phyloP scores from a whole-genome alignment of 2,113 vertebrate species.

The Cairina moschata region DNA sequence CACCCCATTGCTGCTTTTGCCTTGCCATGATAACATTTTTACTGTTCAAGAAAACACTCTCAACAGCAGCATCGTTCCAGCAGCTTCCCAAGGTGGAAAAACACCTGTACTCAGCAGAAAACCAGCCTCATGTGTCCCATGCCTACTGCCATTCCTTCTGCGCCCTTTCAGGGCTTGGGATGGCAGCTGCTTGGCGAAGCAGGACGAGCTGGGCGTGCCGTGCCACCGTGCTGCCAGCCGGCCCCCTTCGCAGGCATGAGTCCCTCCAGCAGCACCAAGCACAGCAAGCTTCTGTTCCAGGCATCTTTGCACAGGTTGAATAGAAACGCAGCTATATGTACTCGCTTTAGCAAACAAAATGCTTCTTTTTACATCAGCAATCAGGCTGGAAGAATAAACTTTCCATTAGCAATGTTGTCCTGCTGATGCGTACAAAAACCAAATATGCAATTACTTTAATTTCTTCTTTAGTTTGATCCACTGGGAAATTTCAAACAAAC shows the following conservation, averaged over 20 bases:
- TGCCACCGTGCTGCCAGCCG: neutral
- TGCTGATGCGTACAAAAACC: neutral
- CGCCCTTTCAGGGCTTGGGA: accelerated
- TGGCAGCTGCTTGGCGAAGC: accelerated
- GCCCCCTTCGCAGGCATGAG: neutral
- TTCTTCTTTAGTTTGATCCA: slow-evolving; percentile 13
- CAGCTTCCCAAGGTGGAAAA: neutral
- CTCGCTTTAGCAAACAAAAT: neutral
- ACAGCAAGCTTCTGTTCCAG: accelerated
- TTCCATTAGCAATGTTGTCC: neutral
- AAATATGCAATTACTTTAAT: slow-evolving; percentile 6
- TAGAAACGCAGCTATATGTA: neutral
- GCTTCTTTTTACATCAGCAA: neutral
- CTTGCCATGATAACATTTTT: accelerated
- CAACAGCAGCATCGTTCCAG: neutral
- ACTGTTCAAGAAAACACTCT: neutral
- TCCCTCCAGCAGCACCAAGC: neutral
- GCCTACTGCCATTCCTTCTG: accelerated
- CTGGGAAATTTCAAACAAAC: slow-evolving; percentile 11
- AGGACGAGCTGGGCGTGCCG: neutral
- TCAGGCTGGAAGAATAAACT: neutral
- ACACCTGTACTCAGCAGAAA: neutral
- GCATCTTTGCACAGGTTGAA: neutral
- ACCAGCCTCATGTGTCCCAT: accelerated
- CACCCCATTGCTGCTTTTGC: neutral